These are phyloP conservation scores for Notoglanidium macrostoma DNA, from an alignment of 2,797 vertebrate genomes.

Conservation along the genomic window DNA sequence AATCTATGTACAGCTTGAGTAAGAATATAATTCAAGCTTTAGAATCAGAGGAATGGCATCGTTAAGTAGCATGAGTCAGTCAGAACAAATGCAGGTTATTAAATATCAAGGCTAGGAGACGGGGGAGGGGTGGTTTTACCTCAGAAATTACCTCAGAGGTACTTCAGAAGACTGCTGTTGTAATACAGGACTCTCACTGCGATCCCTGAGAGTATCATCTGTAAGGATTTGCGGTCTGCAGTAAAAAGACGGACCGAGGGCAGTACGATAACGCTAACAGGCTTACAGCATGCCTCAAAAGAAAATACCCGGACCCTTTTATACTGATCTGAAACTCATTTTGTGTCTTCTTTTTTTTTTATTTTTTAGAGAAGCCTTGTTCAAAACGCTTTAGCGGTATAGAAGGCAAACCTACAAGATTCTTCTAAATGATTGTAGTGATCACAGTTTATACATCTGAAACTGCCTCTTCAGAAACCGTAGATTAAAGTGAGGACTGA, in stretches of 20 bases:
- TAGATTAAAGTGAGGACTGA: background rate
- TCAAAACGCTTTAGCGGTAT: background rate
- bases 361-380: background rate
- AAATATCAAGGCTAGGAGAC: background rate
- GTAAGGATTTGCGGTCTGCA: conserved; percentile 19
- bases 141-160: background rate
- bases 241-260: conserved; percentile 18
- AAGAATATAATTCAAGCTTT: background rate
- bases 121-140: background rate
- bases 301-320: background rate
- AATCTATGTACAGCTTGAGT: background rate
- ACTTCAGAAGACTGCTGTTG: background rate
- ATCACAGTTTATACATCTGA: background rate
- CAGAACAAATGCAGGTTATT: background rate
- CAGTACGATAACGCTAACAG: background rate
- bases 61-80: background rate
- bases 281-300: conserved; percentile 1
- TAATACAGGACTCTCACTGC: background rate
- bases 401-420: background rate
- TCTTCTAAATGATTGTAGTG: background rate
- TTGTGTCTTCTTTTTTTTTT: background rate
- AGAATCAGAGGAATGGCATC: background rate
- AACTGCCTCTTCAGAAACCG: background rate
- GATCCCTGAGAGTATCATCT: background rate
- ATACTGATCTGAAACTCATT: conserved; percentile 1